phyloP scores from a whole-genome alignment of 2,797 vertebrate genomes.

The Valencia hispanica region DNA sequence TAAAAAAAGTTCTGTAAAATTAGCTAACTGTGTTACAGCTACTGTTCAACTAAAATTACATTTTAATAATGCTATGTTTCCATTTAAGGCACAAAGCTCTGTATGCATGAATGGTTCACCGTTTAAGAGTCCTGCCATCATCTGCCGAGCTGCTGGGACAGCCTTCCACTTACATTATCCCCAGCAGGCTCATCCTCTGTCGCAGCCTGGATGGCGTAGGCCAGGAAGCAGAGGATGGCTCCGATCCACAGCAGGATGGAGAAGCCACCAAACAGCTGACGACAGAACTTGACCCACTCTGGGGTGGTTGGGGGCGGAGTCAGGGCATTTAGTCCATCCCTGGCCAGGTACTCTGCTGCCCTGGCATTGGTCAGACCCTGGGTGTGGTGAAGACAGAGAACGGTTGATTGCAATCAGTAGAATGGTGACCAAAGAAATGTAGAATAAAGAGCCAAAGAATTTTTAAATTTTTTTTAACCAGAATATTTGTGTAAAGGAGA shows the following conservation, averaged over 20 bases:
- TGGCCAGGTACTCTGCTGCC: constrained; percentile 88
- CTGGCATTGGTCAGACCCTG: constrained; percentile 92
- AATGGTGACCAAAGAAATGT: background rate
- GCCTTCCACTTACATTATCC: constrained; percentile 84
- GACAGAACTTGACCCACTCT: constrained; percentile 94
- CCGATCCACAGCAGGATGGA: constrained; percentile 92
- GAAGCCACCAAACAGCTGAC: constrained; percentile 93
- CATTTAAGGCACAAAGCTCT: background rate
- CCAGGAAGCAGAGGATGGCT: constrained; percentile 92
- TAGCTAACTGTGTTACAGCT: background rate
- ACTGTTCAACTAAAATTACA: background rate
- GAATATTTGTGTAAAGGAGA: background rate
- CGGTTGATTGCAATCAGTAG: background rate
- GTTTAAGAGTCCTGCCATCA: background rate
- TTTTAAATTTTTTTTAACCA: background rate
- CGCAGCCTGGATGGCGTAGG: constrained; percentile 91
- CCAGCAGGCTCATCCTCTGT: constrained; percentile 88
- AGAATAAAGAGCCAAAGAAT: background rate
- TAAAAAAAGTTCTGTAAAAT: too few species aligned
- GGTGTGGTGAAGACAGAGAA: background rate
- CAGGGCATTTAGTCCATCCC: constrained; percentile 89
- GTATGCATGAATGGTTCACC: background rate
- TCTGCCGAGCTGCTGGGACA: fast-evolving
- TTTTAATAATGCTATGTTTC: background rate
- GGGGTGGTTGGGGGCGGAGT: constrained; percentile 93